Evolutionary conservation across 2,888 invertebrate genomes (phyloP).

Genomic region (Nipponacmea schrenckii): DNA sequence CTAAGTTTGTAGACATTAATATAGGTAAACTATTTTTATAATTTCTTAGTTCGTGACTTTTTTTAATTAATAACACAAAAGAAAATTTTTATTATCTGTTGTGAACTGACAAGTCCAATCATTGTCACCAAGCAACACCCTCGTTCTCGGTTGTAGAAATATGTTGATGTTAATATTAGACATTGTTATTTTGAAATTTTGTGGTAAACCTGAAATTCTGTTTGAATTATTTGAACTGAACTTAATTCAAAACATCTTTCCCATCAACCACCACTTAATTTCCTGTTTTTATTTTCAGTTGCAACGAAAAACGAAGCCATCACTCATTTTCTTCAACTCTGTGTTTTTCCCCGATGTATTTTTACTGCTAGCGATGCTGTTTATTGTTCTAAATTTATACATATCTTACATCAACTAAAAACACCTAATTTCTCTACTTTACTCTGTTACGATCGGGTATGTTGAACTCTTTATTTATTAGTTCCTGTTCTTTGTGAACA

Average conservation of each 20-base stretch:
- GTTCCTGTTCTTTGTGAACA: too few relatives aligned
- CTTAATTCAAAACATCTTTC: too few relatives aligned
- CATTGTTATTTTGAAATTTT: too few relatives aligned
- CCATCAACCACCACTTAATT: too few relatives aligned
- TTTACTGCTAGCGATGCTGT: constrained; percentile 96
- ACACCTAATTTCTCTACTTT: constrained; percentile 97
- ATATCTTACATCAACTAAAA: constrained; percentile 91
- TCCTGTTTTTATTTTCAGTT: neutral
- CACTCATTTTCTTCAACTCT: constrained; percentile 93
- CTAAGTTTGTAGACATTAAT: neutral
- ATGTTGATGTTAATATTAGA: too few relatives aligned
- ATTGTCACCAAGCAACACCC: too few relatives aligned
- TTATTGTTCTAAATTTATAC: constrained; percentile 96
- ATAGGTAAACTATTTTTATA: neutral
- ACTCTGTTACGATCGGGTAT: constrained; percentile 94
- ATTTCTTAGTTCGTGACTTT: neutral
- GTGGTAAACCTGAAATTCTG: too few relatives aligned
- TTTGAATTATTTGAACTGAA: too few relatives aligned
- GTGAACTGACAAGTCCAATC: too few relatives aligned
- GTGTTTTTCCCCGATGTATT: constrained; percentile 95
- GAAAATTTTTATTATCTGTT: too few relatives aligned
- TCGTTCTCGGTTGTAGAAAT: too few relatives aligned
- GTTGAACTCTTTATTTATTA: constrained; percentile 23
- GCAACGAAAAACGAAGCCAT: constrained; percentile 88
- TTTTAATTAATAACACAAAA: too few relatives aligned